Conservation (phyloP, 2,113 vertebrate species). For the Tonatia bakeri region DNA sequence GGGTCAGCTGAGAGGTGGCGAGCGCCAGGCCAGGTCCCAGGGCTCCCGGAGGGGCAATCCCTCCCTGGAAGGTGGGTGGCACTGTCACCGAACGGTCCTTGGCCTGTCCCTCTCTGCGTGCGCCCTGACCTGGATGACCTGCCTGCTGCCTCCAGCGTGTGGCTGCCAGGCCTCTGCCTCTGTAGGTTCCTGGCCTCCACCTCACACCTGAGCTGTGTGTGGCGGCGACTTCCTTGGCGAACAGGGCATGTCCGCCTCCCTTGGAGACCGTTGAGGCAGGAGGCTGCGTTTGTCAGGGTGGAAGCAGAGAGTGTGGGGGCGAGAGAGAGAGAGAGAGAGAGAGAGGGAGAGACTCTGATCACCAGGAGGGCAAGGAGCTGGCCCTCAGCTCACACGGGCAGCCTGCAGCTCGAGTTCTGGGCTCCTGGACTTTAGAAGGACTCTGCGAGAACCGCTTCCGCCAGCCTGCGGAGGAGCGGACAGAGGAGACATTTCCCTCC, state of each 20-base stretch:
- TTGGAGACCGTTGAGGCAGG: conserved; percentile 7
- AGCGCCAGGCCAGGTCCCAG: not conserved
- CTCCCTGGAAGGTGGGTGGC: not conserved
- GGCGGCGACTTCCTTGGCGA: conserved; percentile 70
- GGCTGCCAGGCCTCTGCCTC: conserved; percentile 56
- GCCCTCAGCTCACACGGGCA: not conserved
- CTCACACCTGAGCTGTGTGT: conserved; percentile 57
- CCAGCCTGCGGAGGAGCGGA: fast-evolving
- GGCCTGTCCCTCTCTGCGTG: not conserved
- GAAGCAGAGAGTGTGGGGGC: not conserved
- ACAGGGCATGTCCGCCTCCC: conserved; percentile 56
- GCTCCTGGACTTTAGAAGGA: not conserved
- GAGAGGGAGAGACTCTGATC: not conserved
- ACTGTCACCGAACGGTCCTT: not conserved
- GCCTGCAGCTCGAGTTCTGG: not conserved
- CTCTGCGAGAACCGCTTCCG: not conserved
- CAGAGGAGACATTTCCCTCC: too few species aligned
- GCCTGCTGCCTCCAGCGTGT: conserved; percentile 38
- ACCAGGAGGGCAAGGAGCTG: not conserved
- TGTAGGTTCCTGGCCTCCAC: conserved; percentile 36
- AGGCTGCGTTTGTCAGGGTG: conserved; percentile 18
- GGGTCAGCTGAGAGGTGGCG: not conserved
- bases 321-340: not conserved
- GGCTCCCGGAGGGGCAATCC: not conserved
- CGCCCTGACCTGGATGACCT: conserved; percentile 47